phyloP scores from a whole-genome alignment of 1,140 invertebrate genomes.

The Cydia fagiglandana region DNA sequence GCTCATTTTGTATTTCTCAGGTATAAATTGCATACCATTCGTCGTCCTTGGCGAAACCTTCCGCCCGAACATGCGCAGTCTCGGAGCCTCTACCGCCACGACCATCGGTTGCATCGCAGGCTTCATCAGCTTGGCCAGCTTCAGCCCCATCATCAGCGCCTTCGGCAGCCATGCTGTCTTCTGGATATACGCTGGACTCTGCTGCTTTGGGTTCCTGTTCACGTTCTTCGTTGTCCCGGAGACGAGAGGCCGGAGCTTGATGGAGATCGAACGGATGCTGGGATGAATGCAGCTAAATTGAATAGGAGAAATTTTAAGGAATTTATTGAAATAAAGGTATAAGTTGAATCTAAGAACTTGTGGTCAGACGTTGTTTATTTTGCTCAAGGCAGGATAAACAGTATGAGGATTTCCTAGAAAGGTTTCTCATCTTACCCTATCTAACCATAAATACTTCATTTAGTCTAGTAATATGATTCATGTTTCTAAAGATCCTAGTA shows the following conservation, averaged over 20 bases:
- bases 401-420: no score
- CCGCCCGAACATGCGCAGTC: constrained; percentile 83
- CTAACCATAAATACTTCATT: no score
- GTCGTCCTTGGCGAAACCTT: constrained; percentile 84
- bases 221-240: constrained; percentile 85
- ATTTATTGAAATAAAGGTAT: no score
- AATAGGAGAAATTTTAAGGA: not conserved
- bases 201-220: constrained; percentile 82
- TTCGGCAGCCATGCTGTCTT: constrained; percentile 86
- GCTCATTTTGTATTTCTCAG: constrained; percentile 55
- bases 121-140: constrained; percentile 87
- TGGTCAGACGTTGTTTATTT: no score
- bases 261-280: constrained; percentile 85
- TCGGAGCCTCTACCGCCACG: constrained; percentile 82
- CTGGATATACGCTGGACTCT: constrained; percentile 87
- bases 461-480: no score
- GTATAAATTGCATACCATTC: constrained; percentile 86
- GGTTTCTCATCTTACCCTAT: no score
- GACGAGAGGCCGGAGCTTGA: constrained; percentile 87
- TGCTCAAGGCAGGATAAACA: no score
- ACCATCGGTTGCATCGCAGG: constrained; percentile 86
- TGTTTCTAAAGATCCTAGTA: no score
- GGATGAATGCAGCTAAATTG: constrained; percentile 29
- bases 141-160: constrained; percentile 79
- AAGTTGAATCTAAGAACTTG: no score